Conservation (phyloP, 2,888 invertebrate genomes). For the Linyphia triangularis region DNA sequence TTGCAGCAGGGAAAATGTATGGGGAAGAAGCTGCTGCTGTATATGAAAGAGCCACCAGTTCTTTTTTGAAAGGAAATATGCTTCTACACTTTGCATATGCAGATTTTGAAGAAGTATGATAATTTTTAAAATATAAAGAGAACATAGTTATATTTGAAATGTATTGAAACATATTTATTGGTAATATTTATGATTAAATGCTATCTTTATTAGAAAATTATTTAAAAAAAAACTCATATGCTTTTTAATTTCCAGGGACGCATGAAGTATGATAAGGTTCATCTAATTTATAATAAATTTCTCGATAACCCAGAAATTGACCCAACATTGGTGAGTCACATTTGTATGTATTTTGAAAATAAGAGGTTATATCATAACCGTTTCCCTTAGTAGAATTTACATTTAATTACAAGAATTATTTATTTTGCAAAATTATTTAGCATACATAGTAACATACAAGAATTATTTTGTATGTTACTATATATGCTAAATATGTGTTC, state of each 20-base stretch:
- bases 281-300: constrained; percentile 95
- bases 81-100: constrained; percentile 98
- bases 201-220: background rate
- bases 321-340: constrained; percentile 91
- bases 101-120: constrained; percentile 92
- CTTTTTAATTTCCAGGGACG: constrained; percentile 83
- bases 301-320: constrained; percentile 93
- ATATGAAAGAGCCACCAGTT: constrained; percentile 94
- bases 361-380: no score
- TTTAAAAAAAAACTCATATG: background rate
- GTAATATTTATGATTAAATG: background rate
- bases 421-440: no score
- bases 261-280: constrained; percentile 96
- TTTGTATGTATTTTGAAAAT: no score
- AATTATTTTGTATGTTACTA: no score
- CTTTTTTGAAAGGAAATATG: constrained; percentile 93
- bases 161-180: background rate
- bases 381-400: no score
- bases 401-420: no score
- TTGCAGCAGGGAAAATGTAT: constrained; percentile 93
- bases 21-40: constrained; percentile 97
- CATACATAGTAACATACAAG: no score
- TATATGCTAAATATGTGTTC: background rate
- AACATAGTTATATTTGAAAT: background rate
- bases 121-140: background rate